Conservation (phyloP, 2,797 vertebrate species). For the Peromyscus melanophrys region DNA sequence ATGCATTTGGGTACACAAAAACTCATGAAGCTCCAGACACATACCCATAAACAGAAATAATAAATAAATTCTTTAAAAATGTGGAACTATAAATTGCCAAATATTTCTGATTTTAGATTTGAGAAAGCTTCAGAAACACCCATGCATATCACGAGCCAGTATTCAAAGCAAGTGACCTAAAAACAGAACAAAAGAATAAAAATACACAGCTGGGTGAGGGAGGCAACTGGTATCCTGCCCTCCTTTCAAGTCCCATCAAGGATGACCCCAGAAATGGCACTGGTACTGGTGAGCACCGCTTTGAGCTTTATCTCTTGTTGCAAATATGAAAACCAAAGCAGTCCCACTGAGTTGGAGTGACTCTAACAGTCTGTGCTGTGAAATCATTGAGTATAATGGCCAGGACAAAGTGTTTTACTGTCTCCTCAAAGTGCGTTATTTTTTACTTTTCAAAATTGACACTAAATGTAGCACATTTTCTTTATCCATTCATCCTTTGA, state of each 20-base stretch:
- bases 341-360: background rate
- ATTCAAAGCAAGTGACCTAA: background rate
- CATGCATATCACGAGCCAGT: background rate
- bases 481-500: background rate
- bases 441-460: slow-evolving; percentile 2
- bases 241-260: background rate
- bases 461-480: background rate
- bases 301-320: background rate
- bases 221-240: background rate
- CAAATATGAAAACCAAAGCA: slow-evolving; percentile 24
- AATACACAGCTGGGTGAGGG: background rate
- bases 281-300: background rate
- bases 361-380: background rate
- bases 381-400: background rate
- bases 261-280: background rate
- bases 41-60: background rate
- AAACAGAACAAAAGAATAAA: slow-evolving; percentile 1
- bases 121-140: background rate
- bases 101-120: slow-evolving; percentile 10
- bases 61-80: background rate
- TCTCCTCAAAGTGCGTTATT: background rate
- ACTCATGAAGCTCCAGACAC: background rate
- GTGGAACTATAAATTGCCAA: background rate
- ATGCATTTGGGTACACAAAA: background rate
- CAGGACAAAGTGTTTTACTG: background rate